phyloP scores from a whole-genome alignment of 2,113 vertebrate genomes.

The Taurulus bubalis region DNA sequence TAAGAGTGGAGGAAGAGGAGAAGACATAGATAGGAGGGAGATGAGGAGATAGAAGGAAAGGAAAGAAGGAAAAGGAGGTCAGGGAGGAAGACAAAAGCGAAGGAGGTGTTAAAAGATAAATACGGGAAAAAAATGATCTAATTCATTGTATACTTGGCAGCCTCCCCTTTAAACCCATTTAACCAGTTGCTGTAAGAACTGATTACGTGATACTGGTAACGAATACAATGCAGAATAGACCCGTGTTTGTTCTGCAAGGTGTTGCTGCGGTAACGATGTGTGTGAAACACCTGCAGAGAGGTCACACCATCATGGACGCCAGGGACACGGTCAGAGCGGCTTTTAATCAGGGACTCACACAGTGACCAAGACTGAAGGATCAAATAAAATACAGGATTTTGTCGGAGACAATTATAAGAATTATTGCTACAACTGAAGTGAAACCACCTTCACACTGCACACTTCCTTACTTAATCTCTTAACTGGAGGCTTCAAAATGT shows the following conservation, averaged over 20 bases:
- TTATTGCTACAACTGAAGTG: neutral
- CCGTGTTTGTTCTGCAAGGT: neutral
- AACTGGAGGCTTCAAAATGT: neutral
- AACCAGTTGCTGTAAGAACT: neutral
- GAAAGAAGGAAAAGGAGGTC: neutral
- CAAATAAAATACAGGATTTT: neutral
- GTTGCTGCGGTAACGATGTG: neutral
- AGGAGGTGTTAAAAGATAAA: neutral
- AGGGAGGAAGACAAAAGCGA: neutral
- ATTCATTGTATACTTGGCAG: neutral
- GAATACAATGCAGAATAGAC: neutral
- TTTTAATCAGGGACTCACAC: constrained; percentile 36
- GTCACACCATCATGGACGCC: neutral
- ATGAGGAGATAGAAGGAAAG: neutral
- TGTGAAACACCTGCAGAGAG: neutral
- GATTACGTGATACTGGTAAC: neutral
- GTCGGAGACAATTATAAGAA: neutral
- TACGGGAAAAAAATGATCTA: neutral
- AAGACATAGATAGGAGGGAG: neutral
- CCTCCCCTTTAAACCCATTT: neutral
- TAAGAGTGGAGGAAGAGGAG: neutral
- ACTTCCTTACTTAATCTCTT: neutral
- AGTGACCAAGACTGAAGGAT: neutral
- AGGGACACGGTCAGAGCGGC: neutral
- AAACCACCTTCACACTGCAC: neutral